phyloP scores from a whole-genome alignment of 2,113 vertebrate genomes.

The Channa argus region DNA sequence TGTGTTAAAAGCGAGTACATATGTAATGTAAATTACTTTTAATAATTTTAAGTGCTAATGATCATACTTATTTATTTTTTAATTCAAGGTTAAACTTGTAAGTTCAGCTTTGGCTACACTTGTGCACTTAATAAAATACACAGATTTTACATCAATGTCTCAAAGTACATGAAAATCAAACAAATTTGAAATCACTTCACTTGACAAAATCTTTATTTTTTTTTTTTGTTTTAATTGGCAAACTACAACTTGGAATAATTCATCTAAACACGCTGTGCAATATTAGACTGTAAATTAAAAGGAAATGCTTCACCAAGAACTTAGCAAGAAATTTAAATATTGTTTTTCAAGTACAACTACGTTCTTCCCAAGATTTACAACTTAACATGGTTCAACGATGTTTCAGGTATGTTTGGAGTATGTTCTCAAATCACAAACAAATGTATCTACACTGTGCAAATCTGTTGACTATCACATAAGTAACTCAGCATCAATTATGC shows the following conservation, averaged over 20 bases:
- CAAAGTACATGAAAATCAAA: no score
- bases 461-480: conserved; percentile 7
- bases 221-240: conserved; percentile 24
- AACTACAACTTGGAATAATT: conserved; percentile 21
- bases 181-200: no score
- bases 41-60: no score
- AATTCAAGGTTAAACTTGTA: no score
- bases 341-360: background rate
- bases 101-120: no score
- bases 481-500: conserved; percentile 15
- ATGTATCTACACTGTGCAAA: conserved; percentile 23
- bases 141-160: no score
- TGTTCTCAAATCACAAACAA: conserved; percentile 18
- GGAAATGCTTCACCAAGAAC: conserved; percentile 3
- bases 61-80: no score
- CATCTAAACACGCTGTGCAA: conserved; percentile 58
- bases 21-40: no score
- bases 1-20: no score
- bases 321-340: conserved; percentile 22
- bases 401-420: conserved; percentile 15
- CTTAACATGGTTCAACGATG: conserved; percentile 18
- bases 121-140: no score
- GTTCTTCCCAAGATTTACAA: conserved; percentile 28
- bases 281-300: conserved; percentile 21
- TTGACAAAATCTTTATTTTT: conserved; percentile 23